Conservation (phyloP, 2,113 vertebrate species). For the Perognathus longimembris region DNA sequence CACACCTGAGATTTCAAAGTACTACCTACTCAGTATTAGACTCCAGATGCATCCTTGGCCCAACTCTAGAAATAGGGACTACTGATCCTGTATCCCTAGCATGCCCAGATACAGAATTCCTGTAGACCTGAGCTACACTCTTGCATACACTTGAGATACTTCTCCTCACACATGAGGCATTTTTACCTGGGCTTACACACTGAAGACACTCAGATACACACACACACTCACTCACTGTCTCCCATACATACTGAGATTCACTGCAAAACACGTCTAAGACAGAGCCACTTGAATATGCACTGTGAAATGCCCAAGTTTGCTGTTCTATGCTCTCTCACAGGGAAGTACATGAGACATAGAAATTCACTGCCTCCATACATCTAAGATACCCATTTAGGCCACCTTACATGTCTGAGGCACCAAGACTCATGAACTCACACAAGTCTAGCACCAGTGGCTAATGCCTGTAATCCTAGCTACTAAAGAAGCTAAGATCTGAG, state of each 20-base stretch:
- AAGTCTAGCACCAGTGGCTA: no score
- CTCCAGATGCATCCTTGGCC: background rate
- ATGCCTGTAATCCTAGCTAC: no score
- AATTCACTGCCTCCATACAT: background rate
- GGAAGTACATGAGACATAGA: background rate
- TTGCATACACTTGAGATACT: background rate
- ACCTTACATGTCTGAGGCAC: background rate
- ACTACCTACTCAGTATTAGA: background rate
- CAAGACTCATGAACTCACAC: background rate
- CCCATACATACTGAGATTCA: background rate
- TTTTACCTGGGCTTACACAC: background rate
- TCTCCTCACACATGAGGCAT: background rate
- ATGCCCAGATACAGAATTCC: background rate
- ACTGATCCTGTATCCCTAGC: background rate
- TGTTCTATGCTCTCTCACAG: background rate
- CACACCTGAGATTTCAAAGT: background rate
- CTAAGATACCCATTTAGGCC: background rate
- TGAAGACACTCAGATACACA: background rate
- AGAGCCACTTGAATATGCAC: background rate
- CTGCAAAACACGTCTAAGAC: background rate
- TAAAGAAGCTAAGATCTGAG: no score
- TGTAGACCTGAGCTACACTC: background rate
- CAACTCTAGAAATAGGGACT: background rate
- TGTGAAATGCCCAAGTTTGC: no score
- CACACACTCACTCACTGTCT: background rate